Evolutionary conservation across 92 coral and sea anemone genomes (phyloP).

Genomic region (Epizoanthus fatuus): DNA sequence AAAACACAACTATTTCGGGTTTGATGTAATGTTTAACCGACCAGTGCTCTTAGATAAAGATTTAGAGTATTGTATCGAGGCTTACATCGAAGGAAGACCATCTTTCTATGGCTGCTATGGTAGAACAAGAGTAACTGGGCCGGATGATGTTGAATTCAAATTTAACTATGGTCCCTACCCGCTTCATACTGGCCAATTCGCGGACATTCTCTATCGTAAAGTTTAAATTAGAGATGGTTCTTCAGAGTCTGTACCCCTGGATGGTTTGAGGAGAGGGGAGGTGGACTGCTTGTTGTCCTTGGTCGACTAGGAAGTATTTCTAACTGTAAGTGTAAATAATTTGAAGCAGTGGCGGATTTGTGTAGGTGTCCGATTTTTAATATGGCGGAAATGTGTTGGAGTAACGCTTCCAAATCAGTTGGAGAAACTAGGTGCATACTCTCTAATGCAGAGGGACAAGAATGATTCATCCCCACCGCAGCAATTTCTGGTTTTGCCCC

Average conservation of each 20-base stretch:
- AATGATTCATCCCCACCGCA: too few species aligned
- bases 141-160: constrained; percentile 71
- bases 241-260: background rate
- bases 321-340: too few species aligned
- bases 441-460: too few species aligned
- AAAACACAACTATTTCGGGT: constrained; percentile 73
- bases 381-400: too few species aligned
- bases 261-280: too few species aligned
- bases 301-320: background rate
- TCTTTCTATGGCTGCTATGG: constrained; percentile 89
- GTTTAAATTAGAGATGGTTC: background rate
- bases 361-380: background rate
- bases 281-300: background rate
- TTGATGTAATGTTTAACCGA: constrained; percentile 78
- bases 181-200: constrained; percentile 83
- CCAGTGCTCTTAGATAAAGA: constrained; percentile 73
- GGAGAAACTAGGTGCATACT: too few species aligned
- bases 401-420: too few species aligned
- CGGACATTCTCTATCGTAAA: constrained; percentile 73
- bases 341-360: background rate
- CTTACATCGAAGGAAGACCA: constrained; percentile 82
- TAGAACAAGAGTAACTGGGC: constrained; percentile 56
- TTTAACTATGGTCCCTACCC: constrained; percentile 75
- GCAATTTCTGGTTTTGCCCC: too few species aligned
- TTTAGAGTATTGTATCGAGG: constrained; percentile 75